Evolutionary conservation across 2,888 invertebrate genomes (phyloP).

Genomic region (Hypsopygia costalis): DNA sequence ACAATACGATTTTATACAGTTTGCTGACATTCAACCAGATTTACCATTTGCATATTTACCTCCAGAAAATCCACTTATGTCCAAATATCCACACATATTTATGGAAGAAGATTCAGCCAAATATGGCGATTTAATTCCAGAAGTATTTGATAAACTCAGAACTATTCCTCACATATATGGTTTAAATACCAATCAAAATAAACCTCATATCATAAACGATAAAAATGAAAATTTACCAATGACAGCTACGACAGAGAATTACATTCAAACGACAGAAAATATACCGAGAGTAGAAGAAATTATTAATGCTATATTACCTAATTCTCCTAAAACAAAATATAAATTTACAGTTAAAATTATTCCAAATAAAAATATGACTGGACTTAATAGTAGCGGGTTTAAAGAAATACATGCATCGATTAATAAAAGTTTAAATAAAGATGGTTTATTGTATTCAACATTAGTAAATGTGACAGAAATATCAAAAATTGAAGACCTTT

Average conservation of each 20-base stretch:
- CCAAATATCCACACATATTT: slow-evolving; percentile 64
- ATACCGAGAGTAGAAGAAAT: too few species aligned
- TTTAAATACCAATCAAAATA: too few species aligned
- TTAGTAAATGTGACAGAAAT: slow-evolving; percentile 62
- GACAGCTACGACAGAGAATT: too few species aligned
- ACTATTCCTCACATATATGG: background rate
- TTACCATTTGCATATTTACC: too few species aligned
- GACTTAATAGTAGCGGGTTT: slow-evolving; percentile 37
- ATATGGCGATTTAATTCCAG: slow-evolving; percentile 27
- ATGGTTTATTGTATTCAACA: slow-evolving; percentile 53
- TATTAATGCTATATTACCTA: too few species aligned
- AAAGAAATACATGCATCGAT: slow-evolving; percentile 66
- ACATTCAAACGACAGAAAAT: too few species aligned
- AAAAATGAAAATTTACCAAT: too few species aligned
- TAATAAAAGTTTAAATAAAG: slow-evolving; percentile 59
- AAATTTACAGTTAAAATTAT: slow-evolving; percentile 60
- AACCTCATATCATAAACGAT: too few species aligned
- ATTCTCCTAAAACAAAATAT: slow-evolving; percentile 34
- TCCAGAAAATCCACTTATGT: slow-evolving; percentile 40
- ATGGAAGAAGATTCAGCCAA: slow-evolving; percentile 45
- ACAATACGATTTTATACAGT: slow-evolving; percentile 24
- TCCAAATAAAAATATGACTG: slow-evolving; percentile 47
- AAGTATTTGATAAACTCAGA: background rate
- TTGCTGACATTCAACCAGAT: slow-evolving; percentile 29
- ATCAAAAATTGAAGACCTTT: slow-evolving; percentile 25